A percentile compares a stretch with the other conserved stretches of the same genome.
These are phyloP conservation scores for Ceuthmochares aereus DNA, from an alignment of 2,113 vertebrate species.

Conservation along the genomic window DNA sequence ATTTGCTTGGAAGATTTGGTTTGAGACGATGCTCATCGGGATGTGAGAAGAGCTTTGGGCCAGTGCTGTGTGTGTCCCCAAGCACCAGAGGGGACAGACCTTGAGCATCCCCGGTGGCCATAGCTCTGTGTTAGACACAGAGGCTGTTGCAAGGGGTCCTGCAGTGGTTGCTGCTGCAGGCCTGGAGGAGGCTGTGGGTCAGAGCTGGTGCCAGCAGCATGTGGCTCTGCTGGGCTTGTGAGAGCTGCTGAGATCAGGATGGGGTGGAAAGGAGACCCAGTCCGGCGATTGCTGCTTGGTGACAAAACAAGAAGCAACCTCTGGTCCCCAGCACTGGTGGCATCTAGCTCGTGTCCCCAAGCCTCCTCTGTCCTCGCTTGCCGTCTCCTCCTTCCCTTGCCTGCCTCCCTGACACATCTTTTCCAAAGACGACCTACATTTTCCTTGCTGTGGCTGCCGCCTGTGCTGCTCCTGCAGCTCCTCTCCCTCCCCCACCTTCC, in stretches of 20 bases:
- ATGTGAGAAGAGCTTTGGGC: neutral
- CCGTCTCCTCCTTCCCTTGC: neutral
- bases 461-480: slow-evolving; percentile 20
- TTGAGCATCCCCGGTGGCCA: neutral
- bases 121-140: neutral
- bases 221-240: neutral
- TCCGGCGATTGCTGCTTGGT: neutral
- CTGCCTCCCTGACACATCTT: slow-evolving; percentile 47
- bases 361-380: neutral
- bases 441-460: neutral
- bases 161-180: accelerated
- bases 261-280: neutral
- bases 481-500: slow-evolving; percentile 60
- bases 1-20: neutral
- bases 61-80: neutral
- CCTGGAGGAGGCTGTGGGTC: neutral
- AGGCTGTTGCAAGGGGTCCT: neutral
- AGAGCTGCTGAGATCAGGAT: neutral
- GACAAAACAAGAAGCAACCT: neutral
- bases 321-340: neutral
- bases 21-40: neutral
- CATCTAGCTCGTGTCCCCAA: neutral
- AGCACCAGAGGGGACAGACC: neutral
- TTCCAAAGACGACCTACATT: slow-evolving; percentile 50
- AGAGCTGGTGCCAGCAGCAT: neutral